Evolutionary conservation across 2,113 vertebrate genomes (phyloP), one percentile per base, ranked within the genome.

Genomic region (Tympanuchus pallidicinctus): DNA sequence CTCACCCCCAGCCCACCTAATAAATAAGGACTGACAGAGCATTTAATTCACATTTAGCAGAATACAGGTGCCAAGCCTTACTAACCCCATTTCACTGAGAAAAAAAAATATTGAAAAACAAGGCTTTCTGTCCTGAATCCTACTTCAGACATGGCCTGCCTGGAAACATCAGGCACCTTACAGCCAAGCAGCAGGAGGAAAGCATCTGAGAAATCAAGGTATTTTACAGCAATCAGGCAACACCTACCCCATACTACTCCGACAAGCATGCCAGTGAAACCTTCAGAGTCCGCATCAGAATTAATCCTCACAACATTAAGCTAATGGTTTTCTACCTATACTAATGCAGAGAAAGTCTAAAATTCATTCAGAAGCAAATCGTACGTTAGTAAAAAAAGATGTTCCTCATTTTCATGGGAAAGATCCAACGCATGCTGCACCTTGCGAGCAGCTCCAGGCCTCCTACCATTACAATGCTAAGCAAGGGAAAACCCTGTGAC

Each of bases 401-500:
- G 34, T 3, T 10, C 24, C 67, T 80, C 36, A 42, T 61, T 71
- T 57, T 38, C 56, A 25, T 4, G 61, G 86, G 77, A 36, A 74
- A 89, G 76, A 25, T 43, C 59, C 11, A 40, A 21, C 0, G 38
- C 9, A 9, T 43, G 9, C 45, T 8, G 61, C 60, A 77, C 92
- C 34, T 61, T 13, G 0, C 1, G 0, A 45, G 59, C 50, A 50
- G 42, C 17, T 40, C 47, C 0, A 69, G 66, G 34, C 54, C 76
- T 92, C 88, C 90, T 45, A 84, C 60, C 85, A 4, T 65, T 47
- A 48, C 80, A 72, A 63, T 10, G 59, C 78, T 52, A 72, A 88
- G 90, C 78, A 83, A 85, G 71, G 38, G 82, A 91, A 92, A 96
- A 64, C 57, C 34, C 65, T 3, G 71, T 17, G 13, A 71, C 83